phyloP scores from a whole-genome alignment of 30 jellyfish, hydroid and myxozoan species.

The Aurelia sp. region DNA sequence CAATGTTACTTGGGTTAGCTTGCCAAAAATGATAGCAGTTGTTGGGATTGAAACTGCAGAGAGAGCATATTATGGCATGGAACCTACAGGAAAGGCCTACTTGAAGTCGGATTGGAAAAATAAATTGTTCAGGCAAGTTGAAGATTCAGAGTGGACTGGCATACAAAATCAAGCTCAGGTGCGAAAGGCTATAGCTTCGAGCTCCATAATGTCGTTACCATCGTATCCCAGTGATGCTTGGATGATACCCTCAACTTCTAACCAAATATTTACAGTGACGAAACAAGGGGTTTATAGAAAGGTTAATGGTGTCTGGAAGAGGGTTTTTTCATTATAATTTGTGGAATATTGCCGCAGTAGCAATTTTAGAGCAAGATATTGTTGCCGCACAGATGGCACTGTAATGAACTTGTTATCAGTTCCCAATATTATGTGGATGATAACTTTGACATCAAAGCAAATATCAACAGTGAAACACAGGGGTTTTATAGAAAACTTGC shows the following conservation, averaged over 20 bases:
- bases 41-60: conserved; percentile 20
- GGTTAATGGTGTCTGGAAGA: conserved; percentile 6
- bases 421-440: neutral
- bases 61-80: conserved; percentile 8
- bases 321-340: neutral
- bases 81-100: conserved; percentile 6
- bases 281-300: neutral
- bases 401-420: neutral
- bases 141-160: conserved; percentile 26
- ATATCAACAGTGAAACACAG: neutral
- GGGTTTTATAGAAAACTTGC: neutral
- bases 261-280: conserved; percentile 7
- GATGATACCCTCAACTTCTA: conserved; percentile 11
- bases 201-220: neutral
- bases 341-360: too few relatives aligned
- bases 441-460: conserved; percentile 1
- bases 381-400: too few relatives aligned
- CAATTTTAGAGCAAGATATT: too few relatives aligned
- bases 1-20: neutral
- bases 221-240: neutral
- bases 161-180: conserved; percentile 13
- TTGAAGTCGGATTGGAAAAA: neutral
- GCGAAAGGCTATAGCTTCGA: conserved; percentile 1
- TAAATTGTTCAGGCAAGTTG: neutral
- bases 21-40: conserved; percentile 13